Evolutionary conservation across 2,888 invertebrate genomes (phyloP), one percentile per base, ranked within the genome.

Genomic region (Stenodema calcarata): DNA sequence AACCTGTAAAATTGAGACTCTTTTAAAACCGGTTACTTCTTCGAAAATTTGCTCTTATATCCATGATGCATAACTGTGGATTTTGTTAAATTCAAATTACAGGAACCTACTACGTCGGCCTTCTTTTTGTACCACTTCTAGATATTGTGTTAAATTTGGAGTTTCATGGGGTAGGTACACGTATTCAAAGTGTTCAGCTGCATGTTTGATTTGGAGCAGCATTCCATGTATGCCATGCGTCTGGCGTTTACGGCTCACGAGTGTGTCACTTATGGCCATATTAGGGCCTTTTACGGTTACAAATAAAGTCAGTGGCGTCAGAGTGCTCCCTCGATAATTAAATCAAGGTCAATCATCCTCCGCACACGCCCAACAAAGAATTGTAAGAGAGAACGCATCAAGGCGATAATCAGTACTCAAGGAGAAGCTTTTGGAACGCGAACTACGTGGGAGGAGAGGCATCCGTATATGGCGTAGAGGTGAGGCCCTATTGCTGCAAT

Each of bases 331-430:
- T 23, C 9, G 27, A 44, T 80, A 80, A 80, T 80, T 80, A 80
- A 80, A 50, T 80, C 80, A 80, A 80, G 80, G 80, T 50, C 50
- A 28, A 80, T 50, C 80, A 54, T 80, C 80, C 80, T 80, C 80
- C 80, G 80, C 80, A 80, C 80, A 30, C 80, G 80, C 80, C 80
- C 80, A 80, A 50, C 80, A 50, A 35, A 80, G 54, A 44, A 30
- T 14, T 35, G 3, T 78, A 44, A 78, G 23, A 78, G 44, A 78
- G 42, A 35, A 35, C 41, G 44, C 6, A 30, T 78, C 78, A 44
- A 54, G 23, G 80, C 9, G 50, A 28, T 50, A 80, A 80, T 80
- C 80, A 50, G 28, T 28, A n/a, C 30, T 30, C 80, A 80, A 80
- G 80, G 80, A 80, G 78, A 41, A 23, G 41, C n/a, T 44, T 41